Evolutionary conservation across 2,888 invertebrate species (phyloP).

Genomic region (Troides oblongomaculatus): DNA sequence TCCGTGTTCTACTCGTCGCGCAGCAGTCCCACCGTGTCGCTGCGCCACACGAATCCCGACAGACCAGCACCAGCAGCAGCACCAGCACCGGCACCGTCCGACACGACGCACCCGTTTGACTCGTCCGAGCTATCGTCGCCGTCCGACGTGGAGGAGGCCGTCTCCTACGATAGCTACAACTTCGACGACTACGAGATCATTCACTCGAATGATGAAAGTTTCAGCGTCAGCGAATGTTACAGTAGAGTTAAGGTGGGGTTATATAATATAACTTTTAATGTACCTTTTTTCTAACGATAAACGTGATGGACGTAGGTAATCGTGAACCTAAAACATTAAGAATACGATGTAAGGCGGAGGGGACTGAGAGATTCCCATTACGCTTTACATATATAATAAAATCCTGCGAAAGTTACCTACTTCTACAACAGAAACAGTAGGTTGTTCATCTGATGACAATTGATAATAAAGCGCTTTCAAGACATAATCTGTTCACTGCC

Average conservation of each 20-base stretch:
- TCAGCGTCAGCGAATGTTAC: conserved; percentile 43
- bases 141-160: conserved; percentile 65
- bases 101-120: conserved; percentile 1
- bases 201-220: conserved; percentile 51
- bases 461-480: no score
- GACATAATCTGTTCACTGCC: no score
- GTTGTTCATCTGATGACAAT: no score
- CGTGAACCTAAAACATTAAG: no score
- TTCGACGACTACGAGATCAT: conserved; percentile 74
- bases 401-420: no score
- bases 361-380: no score
- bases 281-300: no score
- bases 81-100: conserved; percentile 1
- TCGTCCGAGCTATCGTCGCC: conserved; percentile 29
- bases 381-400: no score
- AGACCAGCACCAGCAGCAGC: conserved; percentile 5
- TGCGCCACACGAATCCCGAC: not conserved
- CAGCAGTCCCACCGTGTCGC: conserved; percentile 36
- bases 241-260: conserved; percentile 38
- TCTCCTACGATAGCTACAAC: conserved; percentile 57
- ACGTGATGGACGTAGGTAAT: no score
- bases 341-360: no score
- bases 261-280: no score
- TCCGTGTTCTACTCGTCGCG: conserved; percentile 59
- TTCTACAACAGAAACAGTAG: no score